Evolutionary conservation across 2,888 invertebrate genomes (phyloP), one percentile per base, ranked within the genome.

Genomic region (Microctonus aethiopoides): DNA sequence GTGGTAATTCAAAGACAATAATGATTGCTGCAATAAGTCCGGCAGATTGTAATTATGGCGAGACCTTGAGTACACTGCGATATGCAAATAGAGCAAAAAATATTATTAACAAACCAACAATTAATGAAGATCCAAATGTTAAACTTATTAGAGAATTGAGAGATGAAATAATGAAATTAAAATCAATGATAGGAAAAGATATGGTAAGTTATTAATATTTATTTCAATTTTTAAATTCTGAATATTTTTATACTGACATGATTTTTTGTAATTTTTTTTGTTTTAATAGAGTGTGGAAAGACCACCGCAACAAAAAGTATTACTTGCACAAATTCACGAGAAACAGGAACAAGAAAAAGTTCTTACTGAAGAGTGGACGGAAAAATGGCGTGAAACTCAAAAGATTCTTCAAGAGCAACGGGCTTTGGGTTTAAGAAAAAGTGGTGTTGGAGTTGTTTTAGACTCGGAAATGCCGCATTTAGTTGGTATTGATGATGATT

Each of bases 391-490:
- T 62, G 95, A 95, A 82, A 95, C 96, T 0, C 95, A 96, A 83
- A 93, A 93, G 78, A 96, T 96, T 77, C 87, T 95, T 39, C 92
- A 95, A 83, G 96, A 97, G 82, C 95, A 96, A 86, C 92, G 94
- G 82, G 94, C 95, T 4, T 87, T 96, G 29, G 96, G 95, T 0
- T 87, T 97, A 68, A 88, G 96, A 52, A 96, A 96, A 87, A 94
- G 95, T 54, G 95, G 95, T 0, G 91, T 94, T 0, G 97, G 97
- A 0, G 95, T 96, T 0, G 95, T 96, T 1, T 87, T 96, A 61
- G 95, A 96, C 86, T 96, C 96, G 0, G 95, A 96, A 82, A 92
- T 94, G 90, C 97, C 97, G 0, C 97, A 97, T 87, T 90, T 97
- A 5, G 94, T 97, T 63, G 95, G 95, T 36, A 96, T 97, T 75